These are phyloP conservation scores for Chrysaora quinquecirrha DNA, from an alignment of 30 jellyfish, hydroid and myxozoan genomes.

Conservation along the genomic window DNA sequence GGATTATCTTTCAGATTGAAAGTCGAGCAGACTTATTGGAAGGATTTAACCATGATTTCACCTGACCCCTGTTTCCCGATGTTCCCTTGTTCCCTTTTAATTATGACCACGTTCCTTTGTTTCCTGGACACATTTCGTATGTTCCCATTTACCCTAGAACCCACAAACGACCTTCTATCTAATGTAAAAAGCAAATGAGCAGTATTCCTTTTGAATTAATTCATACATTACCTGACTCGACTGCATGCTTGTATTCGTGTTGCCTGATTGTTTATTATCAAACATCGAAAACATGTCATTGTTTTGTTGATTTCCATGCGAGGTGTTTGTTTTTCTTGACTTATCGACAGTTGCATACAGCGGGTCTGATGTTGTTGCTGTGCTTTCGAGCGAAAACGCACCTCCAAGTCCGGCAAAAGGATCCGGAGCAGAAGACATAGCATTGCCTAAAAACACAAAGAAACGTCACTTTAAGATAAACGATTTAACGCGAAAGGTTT, in stretches of 20 bases:
- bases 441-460: background rate
- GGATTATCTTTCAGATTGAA: no score
- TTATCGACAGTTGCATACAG: constrained; percentile 69
- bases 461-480: background rate
- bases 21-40: no score
- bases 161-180: no score
- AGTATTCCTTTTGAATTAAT: no score
- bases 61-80: no score
- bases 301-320: constrained; percentile 10
- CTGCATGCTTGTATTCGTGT: background rate
- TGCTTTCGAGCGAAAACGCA: constrained; percentile 19
- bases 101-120: no score
- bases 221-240: constrained; percentile 4
- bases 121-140: no score
- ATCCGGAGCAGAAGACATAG: background rate
- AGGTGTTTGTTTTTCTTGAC: constrained; percentile 15
- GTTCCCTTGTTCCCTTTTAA: no score
- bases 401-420: constrained; percentile 67
- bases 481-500: background rate
- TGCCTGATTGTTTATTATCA: constrained; percentile 17
- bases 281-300: constrained; percentile 54
- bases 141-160: no score
- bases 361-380: constrained; percentile 58
- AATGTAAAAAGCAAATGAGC: no score
- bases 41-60: no score